These are phyloP conservation scores for Bedellia somnulentella DNA, from an alignment of 2,888 invertebrate species.

Conservation along the genomic window DNA sequence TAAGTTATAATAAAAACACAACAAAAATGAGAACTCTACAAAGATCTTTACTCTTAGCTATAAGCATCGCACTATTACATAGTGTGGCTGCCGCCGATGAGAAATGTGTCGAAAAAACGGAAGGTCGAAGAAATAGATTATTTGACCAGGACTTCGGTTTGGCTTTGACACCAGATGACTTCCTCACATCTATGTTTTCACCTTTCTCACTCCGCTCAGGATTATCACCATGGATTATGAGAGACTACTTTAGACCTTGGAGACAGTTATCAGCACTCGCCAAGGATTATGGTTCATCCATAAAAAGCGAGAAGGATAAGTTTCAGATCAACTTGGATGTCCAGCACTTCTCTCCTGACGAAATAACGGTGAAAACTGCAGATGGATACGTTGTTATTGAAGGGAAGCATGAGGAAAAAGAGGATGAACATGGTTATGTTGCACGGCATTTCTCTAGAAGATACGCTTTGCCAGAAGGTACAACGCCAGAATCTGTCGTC, in stretches of 20 bases:
- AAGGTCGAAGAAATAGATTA: conserved; percentile 17
- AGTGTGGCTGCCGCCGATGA: background rate
- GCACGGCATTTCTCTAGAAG: conserved; percentile 72
- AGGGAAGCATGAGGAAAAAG: conserved; percentile 75
- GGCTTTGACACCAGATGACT: conserved; percentile 34
- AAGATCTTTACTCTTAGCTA: background rate
- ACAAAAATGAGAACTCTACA: background rate
- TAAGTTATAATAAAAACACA: no score
- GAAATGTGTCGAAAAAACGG: background rate
- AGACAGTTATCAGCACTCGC: conserved; percentile 30
- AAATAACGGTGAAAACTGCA: conserved; percentile 71
- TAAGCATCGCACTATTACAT: background rate
- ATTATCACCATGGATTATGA: conserved; percentile 19
- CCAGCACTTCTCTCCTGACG: conserved; percentile 71
- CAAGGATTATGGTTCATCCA: conserved; percentile 45
- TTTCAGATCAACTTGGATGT: conserved; percentile 72
- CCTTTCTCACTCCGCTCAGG: conserved; percentile 16
- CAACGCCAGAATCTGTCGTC: conserved; percentile 66
- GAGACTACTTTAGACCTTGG: conserved; percentile 33
- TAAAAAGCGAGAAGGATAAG: conserved; percentile 45
- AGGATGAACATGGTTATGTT: conserved; percentile 71
- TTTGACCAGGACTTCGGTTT: conserved; percentile 46
- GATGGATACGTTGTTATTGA: conserved; percentile 69
- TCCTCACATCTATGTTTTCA: conserved; percentile 19
- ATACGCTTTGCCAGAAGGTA: conserved; percentile 71